These are phyloP conservation scores for Halesus radiatus DNA, from an alignment of 1,140 invertebrate genomes.

Conservation along the genomic window DNA sequence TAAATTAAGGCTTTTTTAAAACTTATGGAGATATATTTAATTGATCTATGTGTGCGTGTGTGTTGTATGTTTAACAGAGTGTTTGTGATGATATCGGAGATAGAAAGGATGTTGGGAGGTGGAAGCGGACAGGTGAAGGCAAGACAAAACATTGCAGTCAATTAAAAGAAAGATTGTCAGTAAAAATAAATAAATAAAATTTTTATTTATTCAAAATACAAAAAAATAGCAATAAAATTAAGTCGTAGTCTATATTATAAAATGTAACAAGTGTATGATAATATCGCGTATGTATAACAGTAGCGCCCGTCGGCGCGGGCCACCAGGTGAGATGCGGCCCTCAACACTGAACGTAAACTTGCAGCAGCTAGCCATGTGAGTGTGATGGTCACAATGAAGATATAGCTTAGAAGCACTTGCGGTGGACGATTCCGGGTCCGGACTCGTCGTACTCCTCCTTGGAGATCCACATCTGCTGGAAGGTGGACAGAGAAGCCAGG, in stretches of 20 bases:
- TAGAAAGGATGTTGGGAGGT: background rate
- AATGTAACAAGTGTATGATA: conserved; percentile 58
- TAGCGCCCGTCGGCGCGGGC: conserved; percentile 90
- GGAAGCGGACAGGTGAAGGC: background rate
- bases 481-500: conserved; percentile 86
- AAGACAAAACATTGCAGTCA: conserved; percentile 18
- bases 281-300: conserved; percentile 54
- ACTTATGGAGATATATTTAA: no score
- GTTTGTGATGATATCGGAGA: background rate
- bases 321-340: conserved; percentile 90
- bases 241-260: conserved; percentile 57
- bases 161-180: conserved; percentile 50
- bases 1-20: no score
- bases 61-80: no score
- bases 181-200: conserved; percentile 58
- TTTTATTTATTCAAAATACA: conserved; percentile 58
- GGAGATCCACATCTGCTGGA: conserved; percentile 92
- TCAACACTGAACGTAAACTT: conserved; percentile 84
- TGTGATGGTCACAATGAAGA: no score
- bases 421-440: conserved; percentile 92
- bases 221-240: conserved; percentile 58
- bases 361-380: conserved; percentile 72
- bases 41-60: no score
- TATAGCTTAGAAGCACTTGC: conserved; percentile 90
- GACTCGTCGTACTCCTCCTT: conserved; percentile 95